These are phyloP conservation scores for Tragelaphus imberbis DNA, from an alignment of 2,113 vertebrate species.

Conservation along the genomic window DNA sequence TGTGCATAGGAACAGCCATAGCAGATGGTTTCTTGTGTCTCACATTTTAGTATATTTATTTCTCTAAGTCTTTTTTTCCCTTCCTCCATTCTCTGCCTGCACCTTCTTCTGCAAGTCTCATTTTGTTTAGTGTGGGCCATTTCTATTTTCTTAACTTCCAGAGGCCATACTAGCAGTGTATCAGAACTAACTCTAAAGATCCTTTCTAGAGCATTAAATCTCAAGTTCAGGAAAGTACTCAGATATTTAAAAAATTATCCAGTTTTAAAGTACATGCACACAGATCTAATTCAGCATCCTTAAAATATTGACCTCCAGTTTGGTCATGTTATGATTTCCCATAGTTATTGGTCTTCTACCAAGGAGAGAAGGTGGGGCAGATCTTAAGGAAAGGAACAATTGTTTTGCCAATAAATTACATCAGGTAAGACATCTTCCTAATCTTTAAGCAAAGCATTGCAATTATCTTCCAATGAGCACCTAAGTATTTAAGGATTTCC, in stretches of 20 bases:
- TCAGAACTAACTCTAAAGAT: not conserved
- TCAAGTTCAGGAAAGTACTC: not conserved
- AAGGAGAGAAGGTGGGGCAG: not conserved
- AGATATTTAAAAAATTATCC: not conserved
- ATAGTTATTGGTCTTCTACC: not conserved
- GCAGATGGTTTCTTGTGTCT: not conserved
- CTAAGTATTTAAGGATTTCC: not conserved
- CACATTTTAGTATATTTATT: not conserved
- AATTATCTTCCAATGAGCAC: not conserved
- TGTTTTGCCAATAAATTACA: not conserved
- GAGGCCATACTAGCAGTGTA: not conserved
- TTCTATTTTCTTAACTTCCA: not conserved
- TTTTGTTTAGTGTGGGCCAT: not conserved
- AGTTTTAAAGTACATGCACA: not conserved
- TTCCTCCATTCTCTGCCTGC: not conserved
- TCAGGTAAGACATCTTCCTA: not conserved
- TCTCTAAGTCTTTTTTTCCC: not conserved
- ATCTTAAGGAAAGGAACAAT: not conserved
- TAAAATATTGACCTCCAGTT: not conserved
- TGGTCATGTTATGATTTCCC: not conserved
- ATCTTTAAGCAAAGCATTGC: not conserved
- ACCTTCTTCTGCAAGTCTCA: not conserved
- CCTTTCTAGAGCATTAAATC: not conserved
- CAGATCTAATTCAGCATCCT: accelerated
- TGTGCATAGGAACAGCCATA: not conserved